Conservation (phyloP, 1,140 invertebrate genomes). For the Drosophila littoralis region DNA sequence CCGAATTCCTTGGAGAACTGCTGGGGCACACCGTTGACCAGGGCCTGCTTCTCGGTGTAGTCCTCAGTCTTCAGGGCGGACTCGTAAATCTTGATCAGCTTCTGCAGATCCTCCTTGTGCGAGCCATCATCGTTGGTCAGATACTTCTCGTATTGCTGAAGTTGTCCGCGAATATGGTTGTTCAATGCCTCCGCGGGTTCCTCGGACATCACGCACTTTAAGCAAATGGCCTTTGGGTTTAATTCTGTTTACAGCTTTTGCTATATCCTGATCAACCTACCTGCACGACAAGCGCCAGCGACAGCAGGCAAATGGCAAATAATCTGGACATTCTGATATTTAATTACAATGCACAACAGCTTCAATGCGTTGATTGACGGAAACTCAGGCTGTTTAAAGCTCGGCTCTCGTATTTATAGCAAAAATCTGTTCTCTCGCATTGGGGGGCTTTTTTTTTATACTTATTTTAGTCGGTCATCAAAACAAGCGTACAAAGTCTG, state of each 20-base stretch:
- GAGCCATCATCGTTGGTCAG: constrained; percentile 49
- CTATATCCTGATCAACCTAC: constrained; percentile 23
- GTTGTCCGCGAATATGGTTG: constrained; percentile 52
- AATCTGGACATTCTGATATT: constrained; percentile 51
- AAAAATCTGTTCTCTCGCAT: constrained; percentile 41
- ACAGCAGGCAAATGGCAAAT: constrained; percentile 45
- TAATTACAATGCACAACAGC: constrained; percentile 28
- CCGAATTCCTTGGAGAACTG: constrained; percentile 54
- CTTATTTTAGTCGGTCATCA: constrained; percentile 38
- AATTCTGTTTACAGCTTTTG: background rate
- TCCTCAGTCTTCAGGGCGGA: constrained; percentile 47
- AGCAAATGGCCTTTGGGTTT: constrained; percentile 8
- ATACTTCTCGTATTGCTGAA: constrained; percentile 49
- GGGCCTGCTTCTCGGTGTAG: constrained; percentile 44
- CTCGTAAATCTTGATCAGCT: constrained; percentile 55
- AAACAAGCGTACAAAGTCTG: constrained; percentile 51
- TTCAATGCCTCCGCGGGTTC: constrained; percentile 51
- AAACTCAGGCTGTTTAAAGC: constrained; percentile 50
- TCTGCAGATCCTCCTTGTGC: constrained; percentile 54
- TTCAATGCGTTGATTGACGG: constrained; percentile 38
- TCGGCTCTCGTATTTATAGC: constrained; percentile 58
- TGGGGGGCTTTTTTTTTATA: constrained; percentile 32
- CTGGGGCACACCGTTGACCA: constrained; percentile 31
- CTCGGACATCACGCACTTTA: constrained; percentile 44
- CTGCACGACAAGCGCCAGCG: constrained; percentile 49